These are phyloP conservation scores for Pitangus sulphuratus DNA, from an alignment of 2,797 vertebrate species.

Conservation along the genomic window DNA sequence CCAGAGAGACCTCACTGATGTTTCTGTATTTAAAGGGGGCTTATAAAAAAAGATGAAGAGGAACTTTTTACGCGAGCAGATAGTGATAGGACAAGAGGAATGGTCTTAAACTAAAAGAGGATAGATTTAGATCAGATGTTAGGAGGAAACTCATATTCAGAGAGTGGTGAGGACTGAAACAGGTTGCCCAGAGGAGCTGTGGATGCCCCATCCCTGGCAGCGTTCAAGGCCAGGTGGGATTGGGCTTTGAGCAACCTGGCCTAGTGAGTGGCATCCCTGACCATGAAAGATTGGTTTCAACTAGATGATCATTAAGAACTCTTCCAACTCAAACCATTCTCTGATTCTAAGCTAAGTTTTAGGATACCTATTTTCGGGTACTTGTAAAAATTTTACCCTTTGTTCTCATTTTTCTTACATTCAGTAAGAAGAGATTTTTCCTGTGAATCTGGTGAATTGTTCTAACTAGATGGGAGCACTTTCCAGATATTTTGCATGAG, in stretches of 20 bases:
- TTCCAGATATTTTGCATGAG: neutral
- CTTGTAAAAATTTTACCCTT: neutral
- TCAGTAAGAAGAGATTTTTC: neutral
- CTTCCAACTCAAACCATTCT: neutral
- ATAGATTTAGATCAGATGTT: neutral
- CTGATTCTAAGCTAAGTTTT: neutral
- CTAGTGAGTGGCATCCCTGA: neutral
- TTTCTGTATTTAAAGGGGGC: neutral
- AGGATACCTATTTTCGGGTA: neutral
- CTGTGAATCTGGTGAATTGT: neutral
- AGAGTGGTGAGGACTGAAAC: neutral
- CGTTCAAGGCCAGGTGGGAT: neutral
- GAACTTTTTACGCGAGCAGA: neutral
- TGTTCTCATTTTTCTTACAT: neutral
- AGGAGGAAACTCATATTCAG: neutral
- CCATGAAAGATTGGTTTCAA: neutral
- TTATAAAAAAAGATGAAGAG: neutral
- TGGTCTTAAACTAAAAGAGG: neutral
- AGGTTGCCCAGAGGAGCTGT: neutral
- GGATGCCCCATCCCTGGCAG: neutral
- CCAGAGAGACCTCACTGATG: accelerated
- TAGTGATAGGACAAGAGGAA: neutral
- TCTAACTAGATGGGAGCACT: neutral
- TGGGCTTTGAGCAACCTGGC: accelerated
- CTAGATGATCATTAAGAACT: neutral